These are phyloP conservation scores for Pseudeuparius sepicola DNA, from an alignment of 2,888 invertebrate genomes.

Conservation along the genomic window DNA sequence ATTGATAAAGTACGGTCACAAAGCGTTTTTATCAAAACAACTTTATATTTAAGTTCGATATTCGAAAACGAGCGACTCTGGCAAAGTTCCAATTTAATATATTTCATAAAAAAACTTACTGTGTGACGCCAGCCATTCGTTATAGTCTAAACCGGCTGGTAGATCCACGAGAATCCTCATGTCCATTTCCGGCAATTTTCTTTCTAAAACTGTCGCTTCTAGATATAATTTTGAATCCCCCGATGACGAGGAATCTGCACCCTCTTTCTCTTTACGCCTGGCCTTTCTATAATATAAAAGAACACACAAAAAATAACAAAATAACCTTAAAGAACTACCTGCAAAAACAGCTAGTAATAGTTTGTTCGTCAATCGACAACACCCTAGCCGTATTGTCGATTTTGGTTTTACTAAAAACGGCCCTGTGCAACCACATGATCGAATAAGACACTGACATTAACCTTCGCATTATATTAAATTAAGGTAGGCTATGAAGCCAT, in stretches of 20 bases:
- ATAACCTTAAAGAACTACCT: slow-evolving; percentile 42
- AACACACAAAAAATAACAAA: neutral
- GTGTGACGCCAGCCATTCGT: slow-evolving; percentile 99
- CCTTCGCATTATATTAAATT: too few species aligned
- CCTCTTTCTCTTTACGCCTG: slow-evolving; percentile 92
- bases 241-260: slow-evolving; percentile 51
- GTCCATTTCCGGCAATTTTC: slow-evolving; percentile 89
- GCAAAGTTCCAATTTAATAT: too few species aligned
- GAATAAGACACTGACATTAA: slow-evolving; percentile 10
- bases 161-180: slow-evolving; percentile 88
- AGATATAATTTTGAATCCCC: slow-evolving; percentile 90
- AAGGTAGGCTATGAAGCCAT: too few species aligned
- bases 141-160: slow-evolving; percentile 92
- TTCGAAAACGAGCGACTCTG: too few species aligned
- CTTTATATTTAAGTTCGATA: neutral
- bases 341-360: slow-evolving; percentile 72
- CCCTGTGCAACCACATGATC: slow-evolving; percentile 33
- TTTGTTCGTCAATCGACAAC: slow-evolving; percentile 55
- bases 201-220: slow-evolving; percentile 88
- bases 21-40: neutral
- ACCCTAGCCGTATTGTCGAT: slow-evolving; percentile 33
- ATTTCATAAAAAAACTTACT: slow-evolving; percentile 51
- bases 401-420: slow-evolving; percentile 30
- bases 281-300: slow-evolving; percentile 68
- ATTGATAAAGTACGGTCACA: neutral